phyloP scores from a whole-genome alignment of 2,888 invertebrate species.

The Idaea dimidiata region DNA sequence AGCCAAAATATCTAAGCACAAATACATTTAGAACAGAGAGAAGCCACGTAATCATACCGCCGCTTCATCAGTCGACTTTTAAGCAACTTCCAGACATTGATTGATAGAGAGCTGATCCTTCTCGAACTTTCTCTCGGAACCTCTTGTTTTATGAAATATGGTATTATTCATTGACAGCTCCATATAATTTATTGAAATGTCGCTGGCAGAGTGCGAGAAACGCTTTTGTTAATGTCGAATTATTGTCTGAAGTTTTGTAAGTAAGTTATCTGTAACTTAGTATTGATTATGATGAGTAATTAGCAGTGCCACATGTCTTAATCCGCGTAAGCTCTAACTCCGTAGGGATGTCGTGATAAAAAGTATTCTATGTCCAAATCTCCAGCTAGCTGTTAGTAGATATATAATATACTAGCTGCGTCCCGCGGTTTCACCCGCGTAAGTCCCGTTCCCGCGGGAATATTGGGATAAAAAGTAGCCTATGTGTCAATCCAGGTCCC shows the following conservation, averaged over 20 bases:
- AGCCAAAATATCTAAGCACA: slow-evolving; percentile 5
- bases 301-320: no score
- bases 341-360: no score
- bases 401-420: no score
- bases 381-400: no score
- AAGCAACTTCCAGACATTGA: slow-evolving; percentile 41
- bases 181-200: slow-evolving; percentile 70
- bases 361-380: no score
- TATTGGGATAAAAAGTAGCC: no score
- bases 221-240: slow-evolving; percentile 1
- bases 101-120: slow-evolving; percentile 38
- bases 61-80: slow-evolving; percentile 38
- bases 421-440: no score
- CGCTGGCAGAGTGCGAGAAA: slow-evolving; percentile 37
- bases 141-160: slow-evolving; percentile 74
- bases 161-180: slow-evolving; percentile 58
- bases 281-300: no score
- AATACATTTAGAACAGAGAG: slow-evolving; percentile 28
- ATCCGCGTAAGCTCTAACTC: no score
- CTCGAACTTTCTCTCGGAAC: slow-evolving; percentile 41
- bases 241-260: neutral
- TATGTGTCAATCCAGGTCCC: no score
- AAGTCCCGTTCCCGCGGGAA: no score
- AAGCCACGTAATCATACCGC: slow-evolving; percentile 18
- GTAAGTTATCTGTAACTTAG: neutral